Conservation (phyloP, 2,113 vertebrate species). For the Dicaeum eximium region DNA sequence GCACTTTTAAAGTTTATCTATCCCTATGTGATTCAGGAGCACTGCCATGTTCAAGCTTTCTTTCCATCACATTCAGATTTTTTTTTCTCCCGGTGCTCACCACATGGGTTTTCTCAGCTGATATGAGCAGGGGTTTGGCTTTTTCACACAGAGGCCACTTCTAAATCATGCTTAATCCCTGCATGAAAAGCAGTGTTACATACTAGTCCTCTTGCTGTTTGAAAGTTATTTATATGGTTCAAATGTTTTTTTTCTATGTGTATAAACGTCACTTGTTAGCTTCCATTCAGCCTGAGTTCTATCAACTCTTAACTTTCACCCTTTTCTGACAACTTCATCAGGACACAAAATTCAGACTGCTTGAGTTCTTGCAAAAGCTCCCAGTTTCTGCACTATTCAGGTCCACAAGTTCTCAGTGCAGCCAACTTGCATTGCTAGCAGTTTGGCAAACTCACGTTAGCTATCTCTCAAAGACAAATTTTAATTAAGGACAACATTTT, state of each 20-base stretch:
- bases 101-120: not conserved
- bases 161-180: not conserved
- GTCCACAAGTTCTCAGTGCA: not conserved
- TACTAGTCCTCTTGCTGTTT: not conserved
- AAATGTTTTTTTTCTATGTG: not conserved
- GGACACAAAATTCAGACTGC: not conserved
- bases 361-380: not conserved
- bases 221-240: not conserved
- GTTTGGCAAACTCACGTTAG: not conserved
- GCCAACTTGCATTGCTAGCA: not conserved
- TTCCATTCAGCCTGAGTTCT: not conserved
- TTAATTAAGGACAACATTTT: not conserved
- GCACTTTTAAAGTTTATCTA: not conserved
- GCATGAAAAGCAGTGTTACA: not conserved
- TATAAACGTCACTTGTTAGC: not conserved
- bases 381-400: not conserved
- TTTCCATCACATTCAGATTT: not conserved
- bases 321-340: not conserved
- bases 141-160: not conserved
- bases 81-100: not conserved
- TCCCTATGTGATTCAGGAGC: not conserved
- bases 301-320: not conserved
- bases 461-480: not conserved
- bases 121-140: accelerated
- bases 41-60: not conserved